Base-by-base conservation (phyloP, 2,797 vertebrate genomes). In the Enteromius afrohamiltoni region DNA sequence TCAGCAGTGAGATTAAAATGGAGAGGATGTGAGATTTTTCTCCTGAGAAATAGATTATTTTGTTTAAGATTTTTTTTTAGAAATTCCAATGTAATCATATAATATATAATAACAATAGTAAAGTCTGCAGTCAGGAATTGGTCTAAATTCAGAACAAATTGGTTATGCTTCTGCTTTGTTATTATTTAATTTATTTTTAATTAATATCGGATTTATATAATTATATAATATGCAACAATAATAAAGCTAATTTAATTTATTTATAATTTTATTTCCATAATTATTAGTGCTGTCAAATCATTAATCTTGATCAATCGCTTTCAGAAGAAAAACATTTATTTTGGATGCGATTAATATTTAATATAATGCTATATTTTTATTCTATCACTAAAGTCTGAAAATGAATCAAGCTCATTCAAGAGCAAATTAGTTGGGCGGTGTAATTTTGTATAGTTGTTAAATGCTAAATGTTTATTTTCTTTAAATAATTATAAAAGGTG, bases 11-110 rank as follows among this genome's bases (percentile, higher is more conserved):
- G 51, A 58, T 26, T 40, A 76, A 58, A 64, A 58, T 10, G 2
- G 21, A 76, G 34, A 58, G 34, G 58, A 58, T 23, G 13, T 76
- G 51, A 75, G 31, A 37, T 31, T 74, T n/a, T n/a, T n/a, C n/a
- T n/a, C n/a, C n/a, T n/a, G n/a, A n/a, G n/a, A n/a, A n/a, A n/a
- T n/a, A n/a, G n/a, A n/a, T n/a, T n/a, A n/a, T n/a, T n/a, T n/a
- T n/a, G n/a, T n/a, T n/a, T n/a, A n/a, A n/a, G n/a, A n/a, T n/a
- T 37, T 37, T 40, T 40, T 40, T 40, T 42, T 42, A 10, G 40
- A 45, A 7, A 70, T 70, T 9, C 10, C n/a, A 60, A 13, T 23
- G 1, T n/a, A 23, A 58, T 58, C 23, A 23, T 58, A 58, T 58
- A 58, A 58, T 23, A 58, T 11, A 23, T 26, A 16, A 26, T 37